A percentile compares a stretch with the other conserved stretches of the same genome.
phyloP scores from a whole-genome alignment of 2,113 vertebrate genomes.

The Capricornis sumatraensis region DNA sequence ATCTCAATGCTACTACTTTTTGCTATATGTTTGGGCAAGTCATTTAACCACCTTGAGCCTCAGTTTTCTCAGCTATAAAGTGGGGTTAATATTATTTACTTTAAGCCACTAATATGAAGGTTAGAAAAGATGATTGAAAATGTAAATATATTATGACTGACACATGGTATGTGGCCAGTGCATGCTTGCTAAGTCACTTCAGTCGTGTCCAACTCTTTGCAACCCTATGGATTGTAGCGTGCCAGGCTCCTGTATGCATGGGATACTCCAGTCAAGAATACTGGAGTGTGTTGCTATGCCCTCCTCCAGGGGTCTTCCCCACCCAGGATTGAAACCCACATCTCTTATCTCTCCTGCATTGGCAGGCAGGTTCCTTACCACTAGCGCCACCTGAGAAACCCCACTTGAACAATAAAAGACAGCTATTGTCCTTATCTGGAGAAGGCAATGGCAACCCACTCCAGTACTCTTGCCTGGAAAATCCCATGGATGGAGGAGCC shows the following conservation, averaged over 20 bases:
- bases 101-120: background rate
- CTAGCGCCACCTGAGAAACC: background rate
- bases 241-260: background rate
- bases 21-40: background rate
- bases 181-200: background rate
- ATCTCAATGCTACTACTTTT: background rate
- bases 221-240: fast-evolving
- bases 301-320: background rate
- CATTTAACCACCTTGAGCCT: background rate
- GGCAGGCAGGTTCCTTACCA: background rate
- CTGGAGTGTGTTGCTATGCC: background rate
- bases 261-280: background rate
- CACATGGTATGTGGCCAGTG: background rate
- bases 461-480: no score
- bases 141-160: background rate
- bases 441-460: no score
- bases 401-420: background rate
- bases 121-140: slow-evolving; percentile 15
- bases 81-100: background rate
- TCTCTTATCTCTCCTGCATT: background rate
- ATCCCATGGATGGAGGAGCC: no score
- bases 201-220: background rate
- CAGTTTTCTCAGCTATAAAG: background rate
- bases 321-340: background rate
- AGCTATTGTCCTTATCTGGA: background rate